Percentiles rank a stretch among this genome's conserved stretches.
These are phyloP conservation scores for Paramormyrops hopkinsi DNA, from an alignment of 2,797 vertebrate species.

Conservation along the genomic window DNA sequence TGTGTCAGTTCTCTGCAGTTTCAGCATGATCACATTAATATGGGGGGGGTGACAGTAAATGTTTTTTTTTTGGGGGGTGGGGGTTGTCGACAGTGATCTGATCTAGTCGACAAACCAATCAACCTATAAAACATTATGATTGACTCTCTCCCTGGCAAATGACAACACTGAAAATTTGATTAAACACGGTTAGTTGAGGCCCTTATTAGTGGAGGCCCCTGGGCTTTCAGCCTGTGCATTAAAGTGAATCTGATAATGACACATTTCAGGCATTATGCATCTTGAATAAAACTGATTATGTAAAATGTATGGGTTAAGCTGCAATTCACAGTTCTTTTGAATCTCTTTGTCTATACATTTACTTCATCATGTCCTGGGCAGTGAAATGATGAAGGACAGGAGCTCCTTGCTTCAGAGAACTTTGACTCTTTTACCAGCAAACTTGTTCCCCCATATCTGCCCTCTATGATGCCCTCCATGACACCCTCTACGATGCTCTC, in stretches of 20 bases:
- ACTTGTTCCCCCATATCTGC: neutral
- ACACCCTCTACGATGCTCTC: neutral
- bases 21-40: neutral
- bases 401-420: neutral
- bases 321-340: neutral
- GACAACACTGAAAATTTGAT: neutral
- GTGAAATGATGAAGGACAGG: neutral
- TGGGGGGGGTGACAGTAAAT: neutral
- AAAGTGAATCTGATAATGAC: neutral
- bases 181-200: neutral
- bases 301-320: neutral
- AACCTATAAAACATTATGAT: neutral
- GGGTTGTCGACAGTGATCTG: neutral
- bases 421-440: constrained; percentile 16
- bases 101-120: neutral
- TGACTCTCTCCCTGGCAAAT: neutral
- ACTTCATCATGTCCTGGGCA: neutral
- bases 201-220: neutral
- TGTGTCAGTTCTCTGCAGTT: neutral
- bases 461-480: neutral
- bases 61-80: neutral
- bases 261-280: neutral
- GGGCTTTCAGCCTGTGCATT: neutral
- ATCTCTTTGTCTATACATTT: neutral
- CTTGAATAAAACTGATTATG: neutral